These are phyloP conservation scores for Myodes glareolus DNA, from an alignment of 2,113 vertebrate genomes.

Conservation along the genomic window DNA sequence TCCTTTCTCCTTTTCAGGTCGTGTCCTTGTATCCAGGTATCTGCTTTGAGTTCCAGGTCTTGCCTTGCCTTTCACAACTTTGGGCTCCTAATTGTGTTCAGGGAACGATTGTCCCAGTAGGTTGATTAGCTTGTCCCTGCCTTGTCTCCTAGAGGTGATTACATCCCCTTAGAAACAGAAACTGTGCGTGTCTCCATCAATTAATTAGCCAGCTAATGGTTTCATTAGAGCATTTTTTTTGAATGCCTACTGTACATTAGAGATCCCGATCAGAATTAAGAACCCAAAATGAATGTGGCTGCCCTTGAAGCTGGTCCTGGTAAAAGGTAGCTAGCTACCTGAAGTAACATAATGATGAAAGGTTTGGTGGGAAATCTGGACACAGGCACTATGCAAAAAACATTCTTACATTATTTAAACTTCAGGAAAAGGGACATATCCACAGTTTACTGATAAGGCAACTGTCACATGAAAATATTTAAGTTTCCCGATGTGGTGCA, in stretches of 20 bases:
- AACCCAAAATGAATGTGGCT: constrained; percentile 2
- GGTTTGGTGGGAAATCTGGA: not conserved
- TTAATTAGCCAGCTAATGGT: constrained; percentile 34
- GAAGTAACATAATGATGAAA: not conserved
- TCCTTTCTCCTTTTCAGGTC: not conserved
- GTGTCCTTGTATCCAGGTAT: not conserved
- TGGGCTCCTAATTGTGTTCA: not conserved
- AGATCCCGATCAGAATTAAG: not conserved
- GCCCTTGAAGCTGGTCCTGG: not conserved
- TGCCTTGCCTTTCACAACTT: not conserved
- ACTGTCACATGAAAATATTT: not conserved
- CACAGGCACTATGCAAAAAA: not conserved
- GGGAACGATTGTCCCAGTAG: not conserved
- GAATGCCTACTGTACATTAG: not conserved
- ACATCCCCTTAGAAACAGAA: constrained; percentile 10
- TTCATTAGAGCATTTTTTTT: constrained; percentile 26
- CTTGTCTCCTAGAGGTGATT: not conserved
- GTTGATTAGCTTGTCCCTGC: not conserved
- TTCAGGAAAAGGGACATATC: not conserved
- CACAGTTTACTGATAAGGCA: not conserved
- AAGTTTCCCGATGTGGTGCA: not conserved
- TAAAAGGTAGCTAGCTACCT: not conserved
- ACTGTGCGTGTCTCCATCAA: not conserved
- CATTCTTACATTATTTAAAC: not conserved
- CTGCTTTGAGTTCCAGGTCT: not conserved